Evolutionary conservation across 2,888 invertebrate species (phyloP).

Genomic region (Cephus pulcher): DNA sequence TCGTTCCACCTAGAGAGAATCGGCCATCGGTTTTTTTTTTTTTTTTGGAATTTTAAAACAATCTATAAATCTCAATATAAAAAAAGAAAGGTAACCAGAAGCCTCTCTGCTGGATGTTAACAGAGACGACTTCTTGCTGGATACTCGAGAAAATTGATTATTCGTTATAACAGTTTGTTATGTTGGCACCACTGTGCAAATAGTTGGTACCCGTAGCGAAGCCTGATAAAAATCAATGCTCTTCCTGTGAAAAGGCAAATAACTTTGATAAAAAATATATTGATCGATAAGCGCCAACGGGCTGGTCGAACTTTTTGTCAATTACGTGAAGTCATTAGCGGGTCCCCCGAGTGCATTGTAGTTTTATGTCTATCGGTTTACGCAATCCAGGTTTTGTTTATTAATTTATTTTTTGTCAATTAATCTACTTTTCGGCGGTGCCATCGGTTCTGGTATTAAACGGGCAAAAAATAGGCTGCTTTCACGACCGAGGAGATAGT

Average conservation of each 20-base stretch:
- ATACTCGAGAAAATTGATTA: background rate
- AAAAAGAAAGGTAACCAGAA: background rate
- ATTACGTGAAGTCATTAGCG: constrained; percentile 11
- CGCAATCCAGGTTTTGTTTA: constrained; percentile 4
- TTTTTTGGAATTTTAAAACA: constrained; percentile 1
- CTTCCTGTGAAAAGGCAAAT: background rate
- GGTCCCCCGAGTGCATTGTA: background rate
- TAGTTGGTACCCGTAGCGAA: background rate
- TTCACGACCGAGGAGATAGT: constrained; percentile 4
- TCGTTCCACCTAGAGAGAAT: background rate
- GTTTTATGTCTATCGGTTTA: background rate
- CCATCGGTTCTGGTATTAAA: background rate
- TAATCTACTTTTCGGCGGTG: background rate
- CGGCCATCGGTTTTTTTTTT: background rate
- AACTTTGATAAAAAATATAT: background rate
- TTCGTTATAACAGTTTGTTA: background rate
- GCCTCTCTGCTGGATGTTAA: background rate
- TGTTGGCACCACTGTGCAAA: background rate
- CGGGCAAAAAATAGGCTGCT: background rate
- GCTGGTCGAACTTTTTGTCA: background rate
- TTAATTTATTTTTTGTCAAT: background rate
- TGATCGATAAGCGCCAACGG: background rate
- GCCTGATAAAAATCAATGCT: background rate
- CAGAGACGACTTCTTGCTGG: background rate
- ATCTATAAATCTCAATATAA: background rate